Base-by-base conservation (phyloP, 2,888 invertebrate species). In the Terebella lapidaria region DNA sequence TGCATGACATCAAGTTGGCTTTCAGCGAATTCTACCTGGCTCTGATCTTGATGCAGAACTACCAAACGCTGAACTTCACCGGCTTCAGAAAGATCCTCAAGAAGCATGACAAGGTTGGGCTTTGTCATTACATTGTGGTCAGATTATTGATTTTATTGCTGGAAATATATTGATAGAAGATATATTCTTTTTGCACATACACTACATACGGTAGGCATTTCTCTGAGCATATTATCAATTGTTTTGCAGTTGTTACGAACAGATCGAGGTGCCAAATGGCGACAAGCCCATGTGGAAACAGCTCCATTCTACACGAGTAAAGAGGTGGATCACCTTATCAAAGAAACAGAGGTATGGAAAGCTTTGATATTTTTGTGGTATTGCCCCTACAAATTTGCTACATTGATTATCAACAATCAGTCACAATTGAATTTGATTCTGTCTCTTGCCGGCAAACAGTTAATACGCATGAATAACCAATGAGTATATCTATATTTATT, bases 1-100 rank as follows among this genome's bases (percentile, higher is more conserved):
- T 76, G 47, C 91, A 90, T 71, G 97, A 99, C 73, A 82, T 99
- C 18, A 99, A 97, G 81, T 83, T 99, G 69, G 99, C 97, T 0
- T 99, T 95, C 82, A 94, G 94, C 75, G 99, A 99, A 85, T 99
- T 96, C 83, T 99, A 99, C 81, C 85, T 99, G 49, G 94, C 94
- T 74, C 84, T 99, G 55, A 94, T 99, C 71, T 84, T 99, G 20
- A 84, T 99, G 62, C 97, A 99, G 82, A 99, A 99, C 80, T 97
- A 95, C 80, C 96, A 99, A 83, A 95, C 94, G 80, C 85, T 99
- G 58, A 99, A 99, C 83, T 94, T 94, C 75, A 99, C 96, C 2
- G 99, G 97, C 1, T 99, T 99, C 84, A 86, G 97, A 65, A 99
- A 99, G 83, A 99, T 99, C 76, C 86, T 99, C 65, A 99, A 99